Evolutionary conservation across 2,888 invertebrate genomes (phyloP).

Genomic region (Cantharis lateralis): DNA sequence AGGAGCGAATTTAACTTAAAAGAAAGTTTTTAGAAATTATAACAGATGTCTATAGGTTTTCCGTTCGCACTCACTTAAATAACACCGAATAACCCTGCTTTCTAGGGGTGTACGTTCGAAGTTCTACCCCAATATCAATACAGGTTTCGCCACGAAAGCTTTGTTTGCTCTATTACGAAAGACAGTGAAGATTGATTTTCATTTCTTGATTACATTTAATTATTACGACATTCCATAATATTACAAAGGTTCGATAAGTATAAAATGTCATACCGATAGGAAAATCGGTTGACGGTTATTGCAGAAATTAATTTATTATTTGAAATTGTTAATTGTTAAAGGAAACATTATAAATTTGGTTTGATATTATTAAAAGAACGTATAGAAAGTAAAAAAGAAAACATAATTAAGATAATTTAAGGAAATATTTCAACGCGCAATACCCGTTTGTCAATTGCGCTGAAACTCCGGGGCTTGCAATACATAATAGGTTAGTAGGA

Average conservation of each 20-base stretch:
- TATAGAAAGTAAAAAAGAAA: neutral
- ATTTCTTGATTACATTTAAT: neutral
- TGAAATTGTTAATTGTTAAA: neutral
- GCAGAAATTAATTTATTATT: neutral
- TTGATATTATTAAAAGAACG: neutral
- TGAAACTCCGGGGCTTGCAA: conserved; percentile 15
- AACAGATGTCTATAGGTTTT: neutral
- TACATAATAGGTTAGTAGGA: conserved; percentile 31
- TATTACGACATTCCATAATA: neutral
- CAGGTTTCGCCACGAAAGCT: neutral
- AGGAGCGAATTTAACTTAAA: neutral
- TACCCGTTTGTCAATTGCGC: conserved; percentile 25
- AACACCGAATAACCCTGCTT: neutral
- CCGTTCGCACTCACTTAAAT: neutral
- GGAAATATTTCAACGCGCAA: conserved; percentile 28
- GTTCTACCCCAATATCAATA: neutral
- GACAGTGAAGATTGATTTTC: neutral
- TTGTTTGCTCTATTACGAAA: neutral
- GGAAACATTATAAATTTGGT: neutral
- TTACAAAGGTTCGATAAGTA: neutral
- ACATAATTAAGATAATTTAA: conserved; percentile 3
- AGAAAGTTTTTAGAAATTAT: neutral
- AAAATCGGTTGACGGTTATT: neutral
- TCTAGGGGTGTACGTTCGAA: neutral
- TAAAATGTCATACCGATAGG: neutral